Percentiles rank a stretch among this genome's conserved stretches.
Evolutionary conservation across 1,140 invertebrate genomes (phyloP).

Genomic region (Paraescarpia echinospica): DNA sequence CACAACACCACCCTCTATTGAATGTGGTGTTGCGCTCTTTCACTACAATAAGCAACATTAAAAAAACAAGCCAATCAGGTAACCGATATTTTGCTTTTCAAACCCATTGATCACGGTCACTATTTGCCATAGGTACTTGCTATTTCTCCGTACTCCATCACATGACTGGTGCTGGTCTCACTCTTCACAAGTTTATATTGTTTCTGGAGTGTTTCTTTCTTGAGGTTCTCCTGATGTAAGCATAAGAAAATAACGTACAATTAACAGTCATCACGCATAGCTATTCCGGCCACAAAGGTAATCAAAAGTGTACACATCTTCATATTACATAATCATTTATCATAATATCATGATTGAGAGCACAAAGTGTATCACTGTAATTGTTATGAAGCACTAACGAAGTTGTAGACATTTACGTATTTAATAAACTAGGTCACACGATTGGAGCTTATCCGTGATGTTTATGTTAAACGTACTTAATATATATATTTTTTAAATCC

Average conservation of each 20-base stretch:
- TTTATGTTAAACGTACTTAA: neutral
- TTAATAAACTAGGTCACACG: neutral
- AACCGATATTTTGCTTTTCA: too few species aligned
- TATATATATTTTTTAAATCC: too few species aligned
- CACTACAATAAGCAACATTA: neutral
- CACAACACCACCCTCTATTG: neutral
- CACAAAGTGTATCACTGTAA: neutral
- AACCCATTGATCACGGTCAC: neutral
- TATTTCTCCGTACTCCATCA: slow-evolving; percentile 65
- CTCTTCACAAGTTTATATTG: slow-evolving; percentile 65
- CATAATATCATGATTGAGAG: neutral
- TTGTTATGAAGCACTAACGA: too few species aligned
- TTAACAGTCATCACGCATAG: neutral
- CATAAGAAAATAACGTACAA: neutral
- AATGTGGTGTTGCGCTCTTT: neutral
- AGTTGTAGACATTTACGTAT: neutral
- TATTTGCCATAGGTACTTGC: slow-evolving; percentile 14
- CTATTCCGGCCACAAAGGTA: neutral
- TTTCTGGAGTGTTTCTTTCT: slow-evolving; percentile 62
- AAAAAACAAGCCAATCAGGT: neutral
- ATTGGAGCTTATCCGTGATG: neutral
- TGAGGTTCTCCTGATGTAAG: slow-evolving; percentile 60
- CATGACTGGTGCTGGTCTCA: slow-evolving; percentile 67
- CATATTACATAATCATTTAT: neutral
- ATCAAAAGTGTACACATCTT: neutral